A percentile compares a stretch with the other conserved stretches of the same genome.
These are phyloP conservation scores for Eupithecia exiguata DNA, from an alignment of 2,888 invertebrate species.

Conservation along the genomic window DNA sequence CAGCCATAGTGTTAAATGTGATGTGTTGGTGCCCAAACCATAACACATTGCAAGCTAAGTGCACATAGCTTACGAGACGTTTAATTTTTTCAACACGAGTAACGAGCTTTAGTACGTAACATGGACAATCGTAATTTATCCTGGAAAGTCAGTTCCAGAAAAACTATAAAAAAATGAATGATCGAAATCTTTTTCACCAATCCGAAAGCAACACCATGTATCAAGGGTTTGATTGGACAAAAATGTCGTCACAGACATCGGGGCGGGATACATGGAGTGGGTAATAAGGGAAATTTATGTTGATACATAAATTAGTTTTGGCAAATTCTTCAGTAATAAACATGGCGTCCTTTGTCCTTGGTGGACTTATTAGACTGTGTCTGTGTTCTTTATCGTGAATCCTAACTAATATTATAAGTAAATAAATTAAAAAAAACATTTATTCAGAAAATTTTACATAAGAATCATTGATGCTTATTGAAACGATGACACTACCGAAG, in stretches of 20 bases:
- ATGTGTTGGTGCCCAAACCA: not conserved
- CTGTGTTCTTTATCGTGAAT: not conserved
- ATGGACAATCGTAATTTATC: too few relatives aligned
- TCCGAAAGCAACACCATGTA: not conserved
- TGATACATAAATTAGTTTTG: conserved; percentile 6
- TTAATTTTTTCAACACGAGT: not conserved
- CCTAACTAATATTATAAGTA: too few relatives aligned
- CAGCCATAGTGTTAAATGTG: too few relatives aligned
- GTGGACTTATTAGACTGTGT: not conserved
- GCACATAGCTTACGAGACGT: too few relatives aligned
- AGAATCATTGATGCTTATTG: too few relatives aligned
- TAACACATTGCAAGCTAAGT: not conserved
- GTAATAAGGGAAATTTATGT: conserved; percentile 9
- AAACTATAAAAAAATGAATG: not conserved
- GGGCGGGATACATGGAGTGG: not conserved
- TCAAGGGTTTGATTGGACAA: not conserved
- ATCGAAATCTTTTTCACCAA: too few relatives aligned
- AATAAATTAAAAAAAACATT: too few relatives aligned
- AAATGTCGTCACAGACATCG: not conserved
- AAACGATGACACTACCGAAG: too few relatives aligned
- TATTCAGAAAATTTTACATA: too few relatives aligned
- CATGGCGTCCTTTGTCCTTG: conserved; percentile 1
- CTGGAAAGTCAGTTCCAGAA: too few relatives aligned
- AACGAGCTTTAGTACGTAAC: too few relatives aligned
- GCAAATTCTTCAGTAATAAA: conserved; percentile 5